Evolutionary conservation across 1,140 invertebrate species (phyloP).

Genomic region (Apis cerana): DNA sequence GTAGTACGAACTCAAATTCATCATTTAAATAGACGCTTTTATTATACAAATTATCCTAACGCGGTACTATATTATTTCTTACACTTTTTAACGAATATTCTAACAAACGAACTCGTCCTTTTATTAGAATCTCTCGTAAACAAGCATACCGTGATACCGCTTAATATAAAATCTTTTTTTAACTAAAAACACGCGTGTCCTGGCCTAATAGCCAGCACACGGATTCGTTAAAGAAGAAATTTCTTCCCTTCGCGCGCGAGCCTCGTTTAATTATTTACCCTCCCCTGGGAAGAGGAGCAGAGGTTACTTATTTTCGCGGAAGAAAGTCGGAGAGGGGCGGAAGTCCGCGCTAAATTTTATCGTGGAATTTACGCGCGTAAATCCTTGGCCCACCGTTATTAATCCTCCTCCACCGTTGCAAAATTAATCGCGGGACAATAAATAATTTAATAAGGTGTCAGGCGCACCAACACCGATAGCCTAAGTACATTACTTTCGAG

Average conservation of each 20-base stretch:
- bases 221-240: no score
- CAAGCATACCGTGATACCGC: no score
- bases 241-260: neutral
- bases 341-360: neutral
- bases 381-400: neutral
- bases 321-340: neutral
- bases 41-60: no score
- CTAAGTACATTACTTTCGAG: constrained; percentile 31
- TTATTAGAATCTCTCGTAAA: no score
- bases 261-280: neutral
- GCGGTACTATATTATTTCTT: no score
- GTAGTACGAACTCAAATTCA: no score
- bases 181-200: no score
- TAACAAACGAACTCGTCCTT: no score
- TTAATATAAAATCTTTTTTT: no score
- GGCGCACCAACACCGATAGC: neutral
- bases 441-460: constrained; percentile 7
- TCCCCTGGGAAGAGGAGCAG: neutral
- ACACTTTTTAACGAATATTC: no score
- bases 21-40: no score
- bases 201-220: no score
- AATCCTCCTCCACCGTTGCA: neutral
- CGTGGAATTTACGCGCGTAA: neutral
- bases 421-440: constrained; percentile 11
- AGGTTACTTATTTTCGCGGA: neutral